phyloP scores from a whole-genome alignment of 2,888 invertebrate genomes.

The Gortyna flavago region DNA sequence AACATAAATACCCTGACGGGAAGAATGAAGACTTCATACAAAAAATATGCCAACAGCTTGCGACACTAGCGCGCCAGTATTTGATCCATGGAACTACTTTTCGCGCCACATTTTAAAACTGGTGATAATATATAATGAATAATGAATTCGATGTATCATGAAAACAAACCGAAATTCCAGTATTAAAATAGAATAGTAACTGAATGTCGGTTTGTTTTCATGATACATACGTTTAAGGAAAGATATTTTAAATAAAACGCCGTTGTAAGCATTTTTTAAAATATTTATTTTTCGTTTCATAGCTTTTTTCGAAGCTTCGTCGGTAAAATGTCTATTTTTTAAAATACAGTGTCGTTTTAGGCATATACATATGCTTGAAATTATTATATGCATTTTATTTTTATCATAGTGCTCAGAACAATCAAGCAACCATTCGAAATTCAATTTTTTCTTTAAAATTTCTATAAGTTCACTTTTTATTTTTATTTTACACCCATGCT shows the following conservation, averaged over 20 bases:
- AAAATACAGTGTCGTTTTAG: conserved; percentile 6
- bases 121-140: too few species aligned
- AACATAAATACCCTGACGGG: neutral
- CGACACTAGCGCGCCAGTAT: neutral
- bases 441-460: conserved; percentile 9
- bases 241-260: neutral
- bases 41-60: too few species aligned
- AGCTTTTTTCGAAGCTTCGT: conserved; percentile 9
- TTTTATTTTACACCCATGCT: conserved; percentile 1
- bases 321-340: conserved; percentile 17
- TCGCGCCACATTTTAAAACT: conserved; percentile 5
- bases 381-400: conserved; percentile 10
- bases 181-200: neutral
- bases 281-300: conserved; percentile 11
- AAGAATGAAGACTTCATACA: conserved; percentile 7
- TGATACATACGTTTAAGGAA: neutral
- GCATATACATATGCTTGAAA: conserved; percentile 1
- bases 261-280: conserved; percentile 5
- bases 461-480: conserved; percentile 9
- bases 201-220: conserved; percentile 3
- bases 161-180: neutral
- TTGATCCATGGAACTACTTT: conserved; percentile 8
- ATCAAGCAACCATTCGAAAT: conserved; percentile 12
- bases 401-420: conserved; percentile 4
- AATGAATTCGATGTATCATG: neutral